Evolutionary conservation across 2,113 vertebrate genomes (phyloP).

Genomic region (Pollimyrus isidori): DNA sequence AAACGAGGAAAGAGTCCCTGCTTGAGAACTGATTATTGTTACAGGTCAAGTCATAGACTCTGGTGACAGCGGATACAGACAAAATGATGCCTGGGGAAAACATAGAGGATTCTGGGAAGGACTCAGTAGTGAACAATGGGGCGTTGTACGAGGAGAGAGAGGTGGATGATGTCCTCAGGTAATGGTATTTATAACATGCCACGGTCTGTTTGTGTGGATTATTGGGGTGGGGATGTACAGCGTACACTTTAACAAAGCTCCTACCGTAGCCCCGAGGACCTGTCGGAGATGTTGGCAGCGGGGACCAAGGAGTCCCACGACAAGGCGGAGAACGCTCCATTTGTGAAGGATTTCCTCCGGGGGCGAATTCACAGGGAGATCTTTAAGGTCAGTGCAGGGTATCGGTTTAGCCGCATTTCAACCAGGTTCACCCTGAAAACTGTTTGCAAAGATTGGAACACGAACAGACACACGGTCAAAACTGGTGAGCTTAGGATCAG

Average conservation of each 20-base stretch:
- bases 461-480: too few relatives aligned
- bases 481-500: not conserved
- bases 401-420: not conserved
- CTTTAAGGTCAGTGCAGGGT: constrained; percentile 71
- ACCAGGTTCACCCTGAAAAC: not conserved
- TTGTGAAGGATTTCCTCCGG: constrained; percentile 92
- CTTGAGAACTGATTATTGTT: not conserved
- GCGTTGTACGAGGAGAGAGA: constrained; percentile 41
- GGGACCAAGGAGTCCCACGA: constrained; percentile 90
- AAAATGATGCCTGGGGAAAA: constrained; percentile 37
- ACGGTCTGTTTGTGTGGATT: not conserved
- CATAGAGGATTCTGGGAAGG: constrained; percentile 41
- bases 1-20: not conserved
- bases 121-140: constrained; percentile 39
- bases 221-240: not conserved
- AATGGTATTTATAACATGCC: not conserved
- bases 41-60: not conserved
- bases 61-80: constrained; percentile 10
- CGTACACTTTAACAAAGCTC: not conserved
- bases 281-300: constrained; percentile 87
- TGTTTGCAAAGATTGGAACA: not conserved
- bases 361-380: constrained; percentile 82
- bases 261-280: constrained; percentile 67
- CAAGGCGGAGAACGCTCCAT: constrained; percentile 83
- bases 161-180: constrained; percentile 39